These are phyloP conservation scores for Cryptotermes secundus DNA, from an alignment of 1,140 invertebrate genomes.

Conservation along the genomic window DNA sequence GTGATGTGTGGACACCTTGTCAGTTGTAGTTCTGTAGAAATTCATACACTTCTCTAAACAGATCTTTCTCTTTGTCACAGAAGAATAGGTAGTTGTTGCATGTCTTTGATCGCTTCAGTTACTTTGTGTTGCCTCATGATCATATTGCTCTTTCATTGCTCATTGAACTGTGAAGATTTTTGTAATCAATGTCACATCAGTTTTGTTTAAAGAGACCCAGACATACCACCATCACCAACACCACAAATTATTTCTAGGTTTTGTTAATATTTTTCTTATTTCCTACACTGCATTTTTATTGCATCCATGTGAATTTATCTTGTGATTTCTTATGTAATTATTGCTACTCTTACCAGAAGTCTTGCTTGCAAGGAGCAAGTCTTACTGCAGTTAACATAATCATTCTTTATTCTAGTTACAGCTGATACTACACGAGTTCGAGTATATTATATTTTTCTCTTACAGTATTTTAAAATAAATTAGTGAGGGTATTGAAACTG, in stretches of 20 bases:
- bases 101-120: background rate
- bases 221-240: background rate
- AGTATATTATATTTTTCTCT: constrained; percentile 3
- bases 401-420: constrained; percentile 4
- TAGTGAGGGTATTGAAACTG: background rate
- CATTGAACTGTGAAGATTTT: background rate
- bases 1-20: too few relatives aligned
- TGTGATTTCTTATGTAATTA: background rate
- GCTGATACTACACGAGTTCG: constrained; percentile 1
- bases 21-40: too few relatives aligned
- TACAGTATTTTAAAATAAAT: background rate
- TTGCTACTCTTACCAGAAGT: background rate
- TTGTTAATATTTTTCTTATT: background rate
- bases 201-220: background rate
- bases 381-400: background rate
- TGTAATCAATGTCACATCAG: background rate
- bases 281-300: background rate
- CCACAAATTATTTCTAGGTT: background rate
- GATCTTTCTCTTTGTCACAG: background rate
- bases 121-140: background rate
- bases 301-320: background rate
- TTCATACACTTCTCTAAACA: too few relatives aligned
- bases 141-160: background rate
- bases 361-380: background rate
- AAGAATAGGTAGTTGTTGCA: background rate